These are phyloP conservation scores for Poeciliopsis occidentalis DNA, from an alignment of 2,113 vertebrate species.

Conservation along the genomic window DNA sequence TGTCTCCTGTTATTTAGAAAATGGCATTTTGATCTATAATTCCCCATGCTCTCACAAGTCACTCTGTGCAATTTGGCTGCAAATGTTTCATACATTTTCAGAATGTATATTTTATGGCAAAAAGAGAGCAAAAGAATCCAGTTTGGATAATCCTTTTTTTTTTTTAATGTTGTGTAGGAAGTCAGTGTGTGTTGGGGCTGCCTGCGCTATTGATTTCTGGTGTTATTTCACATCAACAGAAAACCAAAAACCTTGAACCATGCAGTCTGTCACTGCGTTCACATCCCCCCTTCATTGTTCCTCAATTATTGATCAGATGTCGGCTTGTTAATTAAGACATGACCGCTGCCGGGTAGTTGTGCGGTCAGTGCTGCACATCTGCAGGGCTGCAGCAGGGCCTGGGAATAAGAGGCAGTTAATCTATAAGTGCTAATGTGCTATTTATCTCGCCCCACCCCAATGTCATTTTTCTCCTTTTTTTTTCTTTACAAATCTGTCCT, in stretches of 20 bases:
- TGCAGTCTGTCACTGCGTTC: slow-evolving; percentile 56
- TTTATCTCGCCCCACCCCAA: slow-evolving; percentile 41
- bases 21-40: no score
- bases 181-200: slow-evolving; percentile 11
- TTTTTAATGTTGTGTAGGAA: neutral
- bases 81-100: no score
- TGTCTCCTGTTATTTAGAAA: no score
- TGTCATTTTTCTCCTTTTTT: slow-evolving; percentile 32
- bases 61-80: no score
- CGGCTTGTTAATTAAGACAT: slow-evolving; percentile 76
- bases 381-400: slow-evolving; percentile 61
- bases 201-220: slow-evolving; percentile 60
- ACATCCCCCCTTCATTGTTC: slow-evolving; percentile 55
- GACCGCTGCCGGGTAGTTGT: slow-evolving; percentile 54
- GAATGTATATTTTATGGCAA: no score
- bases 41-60: no score
- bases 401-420: slow-evolving; percentile 74
- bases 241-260: slow-evolving; percentile 72
- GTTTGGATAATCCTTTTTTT: neutral
- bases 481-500: neutral
- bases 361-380: slow-evolving; percentile 66
- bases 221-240: slow-evolving; percentile 65
- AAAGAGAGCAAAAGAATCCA: neutral
- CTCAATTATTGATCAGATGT: slow-evolving; percentile 73
- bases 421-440: slow-evolving; percentile 74